Evolutionary conservation across 2,888 invertebrate species (phyloP), one percentile per base, ranked within the genome.

Genomic region (Apamea sordens): DNA sequence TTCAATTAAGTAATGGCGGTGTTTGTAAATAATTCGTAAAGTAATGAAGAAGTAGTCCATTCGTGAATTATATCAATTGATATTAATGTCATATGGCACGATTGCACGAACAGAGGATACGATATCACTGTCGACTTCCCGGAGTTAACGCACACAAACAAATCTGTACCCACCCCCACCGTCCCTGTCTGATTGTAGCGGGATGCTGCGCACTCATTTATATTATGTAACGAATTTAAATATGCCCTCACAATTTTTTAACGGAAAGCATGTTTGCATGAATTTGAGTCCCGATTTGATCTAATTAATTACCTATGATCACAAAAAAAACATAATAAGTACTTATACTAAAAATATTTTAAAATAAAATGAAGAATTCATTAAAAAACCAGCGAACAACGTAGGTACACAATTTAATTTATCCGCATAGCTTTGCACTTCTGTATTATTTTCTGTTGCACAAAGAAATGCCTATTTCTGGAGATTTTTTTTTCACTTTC

Each of bases 121-220:
- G 71, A 73, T 83, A 83, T 75, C 79, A 81, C 79, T 69, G 77
- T 72, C 79, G 79, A 76, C 80, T 87, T 73, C 68, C 78, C 75
- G 74, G 81, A 79, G 76, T 79, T 73, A 75, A 86, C 89, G 80
- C 89, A 89, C 89, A 89, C 89, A 89, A 89, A 88, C 86, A 89
- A 87, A 83, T 81, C 75, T 67, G 47, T 78, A 80, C 69, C 87
- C 87, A 90, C 91, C 90, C 88, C 85, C 88, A 78, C 75, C 86
- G 78, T 81, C 87, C 84, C 85, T 79, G 77, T 84, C 87, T 88
- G 86, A 85, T 88, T 86, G 76, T 87, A 81, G 82, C 85, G 84
- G 87, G 90, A 90, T 90, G 90, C 91, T 92, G 93, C 94, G 93
- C 93, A 92, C 90, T 91, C 77, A 88, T 87, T 87, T 86, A 76